Conservation (phyloP, 1,140 invertebrate genomes). For the Magallana ariakensis region DNA sequence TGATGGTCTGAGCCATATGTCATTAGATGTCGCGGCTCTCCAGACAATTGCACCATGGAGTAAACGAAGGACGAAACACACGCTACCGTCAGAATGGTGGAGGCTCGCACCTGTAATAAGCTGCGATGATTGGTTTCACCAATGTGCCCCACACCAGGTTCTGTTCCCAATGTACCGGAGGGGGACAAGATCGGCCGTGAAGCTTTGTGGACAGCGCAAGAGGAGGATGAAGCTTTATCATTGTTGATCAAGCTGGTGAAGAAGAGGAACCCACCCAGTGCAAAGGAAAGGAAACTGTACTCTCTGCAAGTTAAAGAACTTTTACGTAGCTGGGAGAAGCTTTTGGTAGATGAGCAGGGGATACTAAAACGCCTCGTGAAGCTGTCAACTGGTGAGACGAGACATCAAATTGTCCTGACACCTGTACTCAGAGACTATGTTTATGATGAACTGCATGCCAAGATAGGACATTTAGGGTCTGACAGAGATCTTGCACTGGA, state of each 20-base stretch:
- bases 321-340: slow-evolving; percentile 41
- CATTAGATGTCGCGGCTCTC: neutral
- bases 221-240: slow-evolving; percentile 20
- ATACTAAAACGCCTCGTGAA: slow-evolving; percentile 13
- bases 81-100: neutral
- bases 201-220: slow-evolving; percentile 17
- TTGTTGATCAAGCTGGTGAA: neutral
- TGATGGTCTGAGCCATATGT: neutral
- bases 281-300: neutral
- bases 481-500: slow-evolving; percentile 47
- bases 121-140: neutral
- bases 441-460: slow-evolving; percentile 45
- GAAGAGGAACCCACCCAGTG: neutral
- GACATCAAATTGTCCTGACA: slow-evolving; percentile 43
- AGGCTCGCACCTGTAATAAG: neutral
- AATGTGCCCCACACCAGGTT: neutral
- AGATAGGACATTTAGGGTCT: slow-evolving; percentile 57
- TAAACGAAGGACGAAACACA: neutral
- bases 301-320: neutral
- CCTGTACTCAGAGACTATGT: slow-evolving; percentile 30
- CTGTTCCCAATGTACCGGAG: neutral
- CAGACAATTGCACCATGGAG: neutral
- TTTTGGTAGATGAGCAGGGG: neutral
- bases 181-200: neutral
- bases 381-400: neutral